Conservation (phyloP, 64 coral and sea anemone species). For the Hydrozoanthus tunicans region DNA sequence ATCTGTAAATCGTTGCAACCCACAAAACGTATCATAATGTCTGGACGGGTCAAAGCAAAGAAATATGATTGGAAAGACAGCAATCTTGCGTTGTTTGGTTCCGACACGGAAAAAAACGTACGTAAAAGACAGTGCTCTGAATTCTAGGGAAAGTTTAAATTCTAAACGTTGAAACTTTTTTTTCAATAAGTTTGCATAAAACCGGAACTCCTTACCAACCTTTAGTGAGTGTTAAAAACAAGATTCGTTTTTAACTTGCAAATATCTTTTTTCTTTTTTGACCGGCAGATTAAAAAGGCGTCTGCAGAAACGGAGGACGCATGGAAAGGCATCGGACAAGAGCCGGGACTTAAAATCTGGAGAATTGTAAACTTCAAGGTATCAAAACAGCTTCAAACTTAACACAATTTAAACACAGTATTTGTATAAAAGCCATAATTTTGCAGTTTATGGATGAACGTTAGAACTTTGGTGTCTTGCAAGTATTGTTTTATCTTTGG, state of each 20-base stretch:
- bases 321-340: slow-evolving; percentile 14
- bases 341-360: slow-evolving; percentile 37
- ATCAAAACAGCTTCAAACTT: not conserved
- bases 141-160: too few species aligned
- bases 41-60: not conserved
- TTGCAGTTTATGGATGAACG: too few species aligned
- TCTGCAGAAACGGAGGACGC: slow-evolving; percentile 27
- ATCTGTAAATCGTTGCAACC: too few species aligned
- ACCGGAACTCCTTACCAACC: too few species aligned
- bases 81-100: not conserved
- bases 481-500: too few species aligned
- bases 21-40: not conserved
- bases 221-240: too few species aligned
- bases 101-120: not conserved
- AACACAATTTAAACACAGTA: too few species aligned
- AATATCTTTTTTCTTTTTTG: not conserved
- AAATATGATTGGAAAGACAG: slow-evolving; percentile 18
- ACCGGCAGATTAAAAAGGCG: slow-evolving; percentile 21
- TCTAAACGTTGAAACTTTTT: too few species aligned
- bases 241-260: not conserved
- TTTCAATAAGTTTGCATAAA: too few species aligned
- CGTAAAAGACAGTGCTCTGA: not conserved
- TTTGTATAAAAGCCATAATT: too few species aligned
- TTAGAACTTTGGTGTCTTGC: too few species aligned
- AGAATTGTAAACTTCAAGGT: slow-evolving; percentile 52